A percentile compares a stretch with the other conserved stretches of the same genome.
These are phyloP conservation scores for Dasyurus viverrinus DNA, from an alignment of 2,113 vertebrate species.

Conservation along the genomic window DNA sequence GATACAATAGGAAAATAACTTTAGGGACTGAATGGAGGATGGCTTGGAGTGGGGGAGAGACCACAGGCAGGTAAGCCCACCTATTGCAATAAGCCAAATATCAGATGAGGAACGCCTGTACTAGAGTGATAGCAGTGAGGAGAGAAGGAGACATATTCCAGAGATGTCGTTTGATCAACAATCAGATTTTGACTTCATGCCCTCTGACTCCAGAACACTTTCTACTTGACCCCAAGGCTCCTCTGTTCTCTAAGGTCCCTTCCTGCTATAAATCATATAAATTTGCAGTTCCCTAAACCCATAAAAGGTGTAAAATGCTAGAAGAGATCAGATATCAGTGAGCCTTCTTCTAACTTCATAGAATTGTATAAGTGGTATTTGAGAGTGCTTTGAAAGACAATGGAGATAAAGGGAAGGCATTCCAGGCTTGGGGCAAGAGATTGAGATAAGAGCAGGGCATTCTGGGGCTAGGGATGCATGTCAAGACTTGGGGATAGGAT, in stretches of 20 bases:
- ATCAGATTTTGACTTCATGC: background rate
- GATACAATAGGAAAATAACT: background rate
- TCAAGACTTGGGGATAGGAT: background rate
- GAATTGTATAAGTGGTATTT: background rate
- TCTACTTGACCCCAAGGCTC: background rate
- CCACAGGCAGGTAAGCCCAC: background rate
- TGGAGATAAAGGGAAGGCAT: background rate
- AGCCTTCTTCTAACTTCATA: background rate
- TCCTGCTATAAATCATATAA: background rate
- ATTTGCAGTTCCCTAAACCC: background rate
- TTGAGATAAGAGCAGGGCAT: background rate
- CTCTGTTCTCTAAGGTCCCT: background rate
- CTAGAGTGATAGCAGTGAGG: background rate
- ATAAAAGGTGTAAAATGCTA: background rate
- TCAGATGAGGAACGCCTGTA: background rate
- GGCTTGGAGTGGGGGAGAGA: background rate
- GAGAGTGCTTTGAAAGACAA: background rate
- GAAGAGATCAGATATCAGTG: background rate
- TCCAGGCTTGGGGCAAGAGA: background rate
- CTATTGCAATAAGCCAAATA: background rate
- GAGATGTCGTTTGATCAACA: background rate
- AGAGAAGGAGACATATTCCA: background rate
- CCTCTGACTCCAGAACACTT: background rate
- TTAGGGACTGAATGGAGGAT: background rate
- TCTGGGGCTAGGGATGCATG: background rate